These are phyloP conservation scores for Agrotis segetum DNA, from an alignment of 2,888 invertebrate species.

Conservation along the genomic window DNA sequence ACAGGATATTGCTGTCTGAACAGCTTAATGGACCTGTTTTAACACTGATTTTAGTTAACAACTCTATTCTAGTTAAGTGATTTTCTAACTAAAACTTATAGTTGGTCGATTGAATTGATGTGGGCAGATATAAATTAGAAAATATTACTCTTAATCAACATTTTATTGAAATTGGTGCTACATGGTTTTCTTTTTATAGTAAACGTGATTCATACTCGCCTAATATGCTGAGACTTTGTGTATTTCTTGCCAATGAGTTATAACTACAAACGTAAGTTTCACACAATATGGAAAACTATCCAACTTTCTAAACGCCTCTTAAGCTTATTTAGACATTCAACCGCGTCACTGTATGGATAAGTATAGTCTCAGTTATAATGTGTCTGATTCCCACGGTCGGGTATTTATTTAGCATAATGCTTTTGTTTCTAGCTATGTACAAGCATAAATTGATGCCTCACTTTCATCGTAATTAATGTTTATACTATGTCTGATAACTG, in stretches of 20 bases:
- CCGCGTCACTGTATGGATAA: constrained; percentile 56
- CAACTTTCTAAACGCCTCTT: constrained; percentile 72
- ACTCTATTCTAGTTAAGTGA: constrained; percentile 29
- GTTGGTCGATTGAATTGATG: not conserved
- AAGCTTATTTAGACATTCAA: constrained; percentile 61
- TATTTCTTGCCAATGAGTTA: constrained; percentile 9
- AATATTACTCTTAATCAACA: not conserved
- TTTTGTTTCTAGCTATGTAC: constrained; percentile 61
- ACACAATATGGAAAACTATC: constrained; percentile 62
- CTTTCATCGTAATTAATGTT: constrained; percentile 66
- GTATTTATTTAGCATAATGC: constrained; percentile 62
- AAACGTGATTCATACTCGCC: not conserved
- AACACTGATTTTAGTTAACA: constrained; percentile 61
- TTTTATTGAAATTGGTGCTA: not conserved
- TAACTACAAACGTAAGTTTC: constrained; percentile 47
- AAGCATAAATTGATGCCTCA: constrained; percentile 61
- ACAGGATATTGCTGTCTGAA: constrained; percentile 83
- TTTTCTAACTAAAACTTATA: constrained; percentile 7
- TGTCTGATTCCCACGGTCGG: constrained; percentile 70
- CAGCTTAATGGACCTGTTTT: constrained; percentile 63
- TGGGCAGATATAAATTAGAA: not conserved
- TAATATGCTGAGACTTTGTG: not conserved
- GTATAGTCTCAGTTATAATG: constrained; percentile 64
- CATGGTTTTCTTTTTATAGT: not conserved
- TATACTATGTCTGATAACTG: not conserved